Evolutionary conservation across 2,888 invertebrate species (phyloP).

Genomic region (Drosophila ochracea): DNA sequence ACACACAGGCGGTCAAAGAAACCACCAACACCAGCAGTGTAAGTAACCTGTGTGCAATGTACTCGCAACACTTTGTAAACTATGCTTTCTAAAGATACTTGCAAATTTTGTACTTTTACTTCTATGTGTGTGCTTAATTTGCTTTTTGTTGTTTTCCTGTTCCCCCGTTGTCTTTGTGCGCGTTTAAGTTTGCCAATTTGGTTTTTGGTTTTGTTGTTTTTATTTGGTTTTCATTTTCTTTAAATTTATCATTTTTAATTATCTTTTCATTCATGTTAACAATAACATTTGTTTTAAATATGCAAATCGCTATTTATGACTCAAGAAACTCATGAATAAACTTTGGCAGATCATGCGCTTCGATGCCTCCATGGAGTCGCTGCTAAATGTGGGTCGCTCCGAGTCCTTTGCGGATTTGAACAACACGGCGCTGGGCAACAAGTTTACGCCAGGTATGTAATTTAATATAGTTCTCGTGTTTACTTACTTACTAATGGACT

Average conservation of each 20-base stretch:
- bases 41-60: conserved; percentile 84
- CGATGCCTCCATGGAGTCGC: conserved; percentile 92
- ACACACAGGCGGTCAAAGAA: conserved; percentile 89
- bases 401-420: conserved; percentile 94
- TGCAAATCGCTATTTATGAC: conserved; percentile 59
- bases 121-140: conserved; percentile 14
- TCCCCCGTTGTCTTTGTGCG: conserved; percentile 51
- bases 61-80: conserved; percentile 33
- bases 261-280: conserved; percentile 63
- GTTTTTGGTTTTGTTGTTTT: conserved; percentile 19
- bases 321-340: conserved; percentile 78
- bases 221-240: conserved; percentile 33
- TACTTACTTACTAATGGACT: conserved; percentile 16
- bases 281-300: conserved; percentile 60
- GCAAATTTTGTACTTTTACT: conserved; percentile 12
- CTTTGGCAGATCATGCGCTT: conserved; percentile 90
- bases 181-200: conserved; percentile 57
- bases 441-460: conserved; percentile 65
- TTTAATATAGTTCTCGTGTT: conserved; percentile 11
- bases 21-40: conserved; percentile 89
- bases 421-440: conserved; percentile 86
- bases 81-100: conserved; percentile 44
- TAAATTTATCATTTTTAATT: conserved; percentile 41
- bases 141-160: conserved; percentile 24
- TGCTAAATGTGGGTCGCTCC: conserved; percentile 90